Base-by-base conservation (phyloP, 1,140 invertebrate genomes). In the Venustaconcha ellipsiformis region DNA sequence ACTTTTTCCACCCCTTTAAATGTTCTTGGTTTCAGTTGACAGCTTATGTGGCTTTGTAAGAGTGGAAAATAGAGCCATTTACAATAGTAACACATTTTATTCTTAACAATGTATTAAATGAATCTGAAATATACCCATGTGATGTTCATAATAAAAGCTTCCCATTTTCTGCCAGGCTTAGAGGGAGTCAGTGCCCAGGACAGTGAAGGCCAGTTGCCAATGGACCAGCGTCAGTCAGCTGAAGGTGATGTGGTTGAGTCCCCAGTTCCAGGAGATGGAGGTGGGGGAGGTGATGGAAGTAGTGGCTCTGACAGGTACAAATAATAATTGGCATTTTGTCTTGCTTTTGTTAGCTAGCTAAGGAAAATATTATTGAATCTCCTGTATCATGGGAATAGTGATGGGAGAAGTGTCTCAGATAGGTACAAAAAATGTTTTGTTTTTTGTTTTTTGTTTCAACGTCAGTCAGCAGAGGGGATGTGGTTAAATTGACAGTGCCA, bases 211-310 rank as follows among this genome's bases (percentile, higher is more conserved):
- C 57, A 68, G 56, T 70, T 82, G 26, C 80, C 82, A 18, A 78
- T 82, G 26, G 69, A 73, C 14, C 78, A 82, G 71, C 79, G 86
- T 30, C 83, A 85, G 72, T 82, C 82, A 30, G 86, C 82, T 20
- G 86, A 87, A 68, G 86, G 86, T 20, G 81, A 83, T 20, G 80
- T 83, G 37, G 79, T 83, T 56, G 68, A 74, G 59, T 84, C 86
- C 71, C 82, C 83, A 64, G 69, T 84, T 18, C 82, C 82, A 64
- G 82, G 82, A 26, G 83, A 83, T 80, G 84, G 81, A 1, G 83
- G 81, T 55, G 82, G 86, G 17, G 84, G 81, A 12, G 84, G 84
- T 11, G 82, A 86, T 72, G 84, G 84, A 12, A 82, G 79, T 63
- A 85, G 82, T 79, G 86, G 80, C 48, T 74, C 80, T 62, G 83